Base-by-base conservation (phyloP, 2,888 invertebrate species). In the Drosophila putrida region DNA sequence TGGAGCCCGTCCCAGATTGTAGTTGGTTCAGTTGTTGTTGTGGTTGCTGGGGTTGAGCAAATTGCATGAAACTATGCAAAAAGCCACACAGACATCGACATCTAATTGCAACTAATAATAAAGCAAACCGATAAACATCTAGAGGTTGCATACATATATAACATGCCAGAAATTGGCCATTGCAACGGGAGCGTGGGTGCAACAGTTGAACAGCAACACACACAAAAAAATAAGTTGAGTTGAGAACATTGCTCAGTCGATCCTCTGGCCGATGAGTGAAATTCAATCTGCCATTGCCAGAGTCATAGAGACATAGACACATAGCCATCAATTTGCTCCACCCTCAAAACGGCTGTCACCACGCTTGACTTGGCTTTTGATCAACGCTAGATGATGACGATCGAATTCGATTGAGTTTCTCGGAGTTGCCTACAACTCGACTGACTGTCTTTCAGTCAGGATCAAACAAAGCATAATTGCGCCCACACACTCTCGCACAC, bases 61-160 rank as follows among this genome's bases (percentile, higher is more conserved):
- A 77, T 82, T 78, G 78, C 82, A 78, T 74, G 76, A 75, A 79
- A 74, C 73, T 54, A 54, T 66, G 78, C 39, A 50, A 62, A 62
- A 53, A 71, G 70, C 82, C 81, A 72, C 78, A 75, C 88, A 71
- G 82, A 77, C 80, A 82, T 80, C 90, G 77, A 78, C 80, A 82
- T 80, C 90, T 90, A 90, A 90, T 90, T 88, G 84, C 82, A 72
- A 74, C 79, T 83, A 89, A 86, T 86, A 85, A 90, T 88, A 90
- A 85, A 68, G 80, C 74, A 71, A 67, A 62, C 86, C 89, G 75
- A 87, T 89, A 84, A 74, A 75, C 73, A 87, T 81, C 73, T 47
- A 51, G 43, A 51, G 55, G 49, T 63, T 68, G 63, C 59, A 62
- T 51, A 35, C 59, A 62, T 51, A 35, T 55, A 46, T 60, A 69